phyloP scores from a whole-genome alignment of 2,797 vertebrate genomes.

The Acrocephalus scirpaceus region DNA sequence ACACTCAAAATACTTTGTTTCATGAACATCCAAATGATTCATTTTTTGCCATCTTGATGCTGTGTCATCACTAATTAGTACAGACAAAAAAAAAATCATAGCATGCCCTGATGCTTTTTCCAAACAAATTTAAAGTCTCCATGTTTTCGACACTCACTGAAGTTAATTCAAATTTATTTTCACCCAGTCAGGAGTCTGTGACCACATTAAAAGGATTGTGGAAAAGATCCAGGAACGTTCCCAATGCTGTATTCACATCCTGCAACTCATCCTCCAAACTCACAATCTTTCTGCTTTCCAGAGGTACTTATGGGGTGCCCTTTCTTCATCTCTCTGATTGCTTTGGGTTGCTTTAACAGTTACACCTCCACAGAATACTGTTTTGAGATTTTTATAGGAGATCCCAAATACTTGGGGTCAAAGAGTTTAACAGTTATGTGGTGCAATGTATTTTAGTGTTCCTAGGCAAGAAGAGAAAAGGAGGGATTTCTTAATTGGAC shows the following conservation, averaged over 20 bases:
- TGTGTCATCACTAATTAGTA: conserved; percentile 61
- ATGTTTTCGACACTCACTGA: conserved; percentile 50
- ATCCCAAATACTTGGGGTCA: not conserved
- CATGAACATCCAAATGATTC: conserved; percentile 47
- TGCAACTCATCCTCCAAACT: conserved; percentile 12
- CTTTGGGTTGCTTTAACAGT: not conserved
- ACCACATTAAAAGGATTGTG: conserved; percentile 56
- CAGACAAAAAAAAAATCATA: conserved; percentile 17
- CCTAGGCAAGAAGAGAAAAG: not conserved
- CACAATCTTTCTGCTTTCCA: not conserved
- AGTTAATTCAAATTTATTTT: conserved; percentile 62
- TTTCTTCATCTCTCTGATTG: not conserved
- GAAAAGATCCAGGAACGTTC: conserved; percentile 38
- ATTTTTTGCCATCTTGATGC: conserved; percentile 49
- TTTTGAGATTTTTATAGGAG: not conserved
- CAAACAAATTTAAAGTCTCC: conserved; percentile 42
- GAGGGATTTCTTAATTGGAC: not conserved
- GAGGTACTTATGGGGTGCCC: not conserved
- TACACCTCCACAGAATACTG: not conserved
- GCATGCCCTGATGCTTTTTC: conserved; percentile 33
- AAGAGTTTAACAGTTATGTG: not conserved
- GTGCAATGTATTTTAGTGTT: not conserved
- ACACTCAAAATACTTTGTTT: conserved; percentile 17
- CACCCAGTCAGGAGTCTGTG: conserved; percentile 47
- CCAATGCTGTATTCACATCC: conserved; percentile 49